Base-by-base conservation (phyloP, 2,797 vertebrate genomes). In the Potorous gilbertii region DNA sequence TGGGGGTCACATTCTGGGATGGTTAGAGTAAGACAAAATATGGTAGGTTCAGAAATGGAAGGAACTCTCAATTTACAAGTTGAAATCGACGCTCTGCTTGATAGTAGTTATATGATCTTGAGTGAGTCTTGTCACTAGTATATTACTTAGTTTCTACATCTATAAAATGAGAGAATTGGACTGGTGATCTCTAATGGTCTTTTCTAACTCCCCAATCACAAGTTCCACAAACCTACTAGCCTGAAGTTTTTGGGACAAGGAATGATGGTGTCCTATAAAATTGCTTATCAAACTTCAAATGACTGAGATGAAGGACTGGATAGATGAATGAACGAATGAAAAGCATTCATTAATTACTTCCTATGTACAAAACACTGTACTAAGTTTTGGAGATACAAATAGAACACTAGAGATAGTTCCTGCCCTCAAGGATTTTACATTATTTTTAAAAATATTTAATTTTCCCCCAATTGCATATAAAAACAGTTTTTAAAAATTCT, bases 221-320 rank as follows among this genome's bases (percentile, higher is more conserved):
- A 81, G n/a, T 81, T 40, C n/a, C 18, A 40, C 34, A 66, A 16
- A n/a, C 62, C 34, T 6, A 18, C 14, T 18, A 66, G 13, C 16
- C n/a, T 40, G 1, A n/a, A 74, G 66, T 0, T 74, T 74, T 74
- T 0, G n/a, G 34, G n/a, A 28, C 11, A 91, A 18, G 0, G 0
- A 54, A 90, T 29, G 4, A 9, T 56, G 74, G 3, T 1, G 56
- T 96, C 95, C 24, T 59, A 13, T 12, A 94, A 92, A 18, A 74
- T 16, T 59, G 24, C 9, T 4, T 66, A 66, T 55, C 34, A 74
- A 81, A 93, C 0, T 52, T 95, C 54, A 91, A 34, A 93, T 74
- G 52, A 91, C 89, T 93, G 93, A 95, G 10, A 94, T 46, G 92
- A 21, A 95, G 55, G 91, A 5, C 66, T 93, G 54, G 21, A 87